Evolutionary conservation across 2,113 vertebrate genomes (phyloP).

Genomic region (Boulengerochromis microlepis): DNA sequence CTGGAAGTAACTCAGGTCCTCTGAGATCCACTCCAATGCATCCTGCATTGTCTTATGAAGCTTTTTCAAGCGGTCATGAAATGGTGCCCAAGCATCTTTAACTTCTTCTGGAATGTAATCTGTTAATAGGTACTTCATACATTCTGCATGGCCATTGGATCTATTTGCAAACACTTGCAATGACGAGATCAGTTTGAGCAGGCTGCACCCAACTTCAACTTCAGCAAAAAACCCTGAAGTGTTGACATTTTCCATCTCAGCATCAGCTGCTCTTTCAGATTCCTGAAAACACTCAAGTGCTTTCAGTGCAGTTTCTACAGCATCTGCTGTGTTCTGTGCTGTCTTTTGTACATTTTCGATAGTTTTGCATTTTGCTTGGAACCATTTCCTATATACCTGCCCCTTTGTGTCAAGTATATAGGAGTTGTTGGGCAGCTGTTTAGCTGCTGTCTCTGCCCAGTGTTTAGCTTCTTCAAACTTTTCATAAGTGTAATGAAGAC

Average conservation of each 20-base stretch:
- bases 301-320: constrained; percentile 72
- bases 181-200: constrained; percentile 70
- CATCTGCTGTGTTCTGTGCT: constrained; percentile 32
- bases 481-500: constrained; percentile 71
- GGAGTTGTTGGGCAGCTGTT: constrained; percentile 66
- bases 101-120: constrained; percentile 71
- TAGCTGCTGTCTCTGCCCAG: constrained; percentile 71
- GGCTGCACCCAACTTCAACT: constrained; percentile 68
- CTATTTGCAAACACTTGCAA: constrained; percentile 56
- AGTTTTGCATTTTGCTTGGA: constrained; percentile 61
- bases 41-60: too few species aligned
- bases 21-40: too few species aligned
- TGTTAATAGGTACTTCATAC: constrained; percentile 70
- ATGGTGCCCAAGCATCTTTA: constrained; percentile 57
- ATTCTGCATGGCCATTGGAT: constrained; percentile 46
- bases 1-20: constrained; percentile 81
- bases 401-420: constrained; percentile 81
- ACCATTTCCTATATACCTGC: constrained; percentile 78
- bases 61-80: too few species aligned
- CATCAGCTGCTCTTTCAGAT: constrained; percentile 65
- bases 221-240: constrained; percentile 71
- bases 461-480: constrained; percentile 70
- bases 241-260: constrained; percentile 67
- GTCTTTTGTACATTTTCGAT: constrained; percentile 36
- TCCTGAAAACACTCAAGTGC: constrained; percentile 74